Evolutionary conservation across 2,888 invertebrate species (phyloP).

Genomic region (Tetrapedia diversipes): DNA sequence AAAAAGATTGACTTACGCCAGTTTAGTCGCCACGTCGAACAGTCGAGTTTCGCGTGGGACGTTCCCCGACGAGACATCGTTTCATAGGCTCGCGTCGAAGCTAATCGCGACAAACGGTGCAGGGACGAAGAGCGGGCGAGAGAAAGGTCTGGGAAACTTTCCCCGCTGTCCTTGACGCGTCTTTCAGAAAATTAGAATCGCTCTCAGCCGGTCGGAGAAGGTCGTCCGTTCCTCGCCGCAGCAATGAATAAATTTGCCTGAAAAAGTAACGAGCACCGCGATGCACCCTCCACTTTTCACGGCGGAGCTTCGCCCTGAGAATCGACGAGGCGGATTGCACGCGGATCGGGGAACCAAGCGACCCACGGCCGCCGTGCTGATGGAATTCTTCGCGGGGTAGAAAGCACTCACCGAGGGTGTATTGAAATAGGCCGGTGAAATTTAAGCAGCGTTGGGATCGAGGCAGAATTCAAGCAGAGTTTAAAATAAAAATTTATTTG

Average conservation of each 20-base stretch:
- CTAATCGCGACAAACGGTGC: too few species aligned
- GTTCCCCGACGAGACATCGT: conserved; percentile 32
- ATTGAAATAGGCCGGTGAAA: background rate
- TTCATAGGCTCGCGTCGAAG: conserved; percentile 30
- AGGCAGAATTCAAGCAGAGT: background rate
- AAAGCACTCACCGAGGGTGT: background rate
- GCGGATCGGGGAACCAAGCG: conserved; percentile 1
- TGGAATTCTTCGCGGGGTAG: background rate
- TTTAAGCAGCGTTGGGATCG: background rate
- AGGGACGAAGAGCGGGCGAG: background rate
- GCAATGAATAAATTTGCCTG: conserved; percentile 59
- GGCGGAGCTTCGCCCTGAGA: background rate
- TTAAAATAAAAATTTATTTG: too few species aligned
- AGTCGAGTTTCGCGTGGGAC: conserved; percentile 22
- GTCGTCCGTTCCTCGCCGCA: background rate
- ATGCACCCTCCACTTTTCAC: conserved; percentile 9
- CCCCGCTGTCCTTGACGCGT: conserved; percentile 17
- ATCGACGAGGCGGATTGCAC: conserved; percentile 6
- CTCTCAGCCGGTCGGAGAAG: conserved; percentile 10
- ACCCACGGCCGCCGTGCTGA: background rate
- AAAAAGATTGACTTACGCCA: too few species aligned
- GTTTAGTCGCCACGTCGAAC: conserved; percentile 9
- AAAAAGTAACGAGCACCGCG: conserved; percentile 34
- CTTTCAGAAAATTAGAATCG: conserved; percentile 54
- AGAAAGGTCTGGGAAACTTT: background rate